phyloP scores from a whole-genome alignment of 2,113 vertebrate species.

The Miniopterus natalensis region DNA sequence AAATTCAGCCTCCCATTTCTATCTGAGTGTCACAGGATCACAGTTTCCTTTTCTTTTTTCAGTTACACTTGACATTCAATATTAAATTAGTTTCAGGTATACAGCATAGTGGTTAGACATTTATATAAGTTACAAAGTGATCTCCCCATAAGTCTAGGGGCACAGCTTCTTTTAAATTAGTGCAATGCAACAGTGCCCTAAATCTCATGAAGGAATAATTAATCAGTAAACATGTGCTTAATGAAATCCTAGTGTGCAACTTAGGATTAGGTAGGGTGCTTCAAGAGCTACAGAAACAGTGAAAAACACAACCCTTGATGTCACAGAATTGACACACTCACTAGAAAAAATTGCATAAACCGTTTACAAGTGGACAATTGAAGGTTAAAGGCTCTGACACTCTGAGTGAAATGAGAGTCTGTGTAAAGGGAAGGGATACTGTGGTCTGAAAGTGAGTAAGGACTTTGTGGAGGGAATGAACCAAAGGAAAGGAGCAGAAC shows the following conservation, averaged over 20 bases:
- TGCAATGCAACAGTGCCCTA: not conserved
- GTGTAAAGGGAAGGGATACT: not conserved
- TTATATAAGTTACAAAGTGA: not conserved
- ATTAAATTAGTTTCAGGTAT: not conserved
- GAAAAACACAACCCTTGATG: not conserved
- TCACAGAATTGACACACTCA: not conserved
- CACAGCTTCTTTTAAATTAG: not conserved
- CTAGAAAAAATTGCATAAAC: not conserved
- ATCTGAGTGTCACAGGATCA: not conserved
- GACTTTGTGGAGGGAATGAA: not conserved
- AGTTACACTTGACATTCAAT: not conserved
- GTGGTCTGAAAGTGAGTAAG: not conserved
- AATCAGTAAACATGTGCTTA: constrained; percentile 10
- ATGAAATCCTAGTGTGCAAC: not conserved
- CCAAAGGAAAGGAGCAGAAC: not conserved
- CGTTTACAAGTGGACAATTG: not conserved
- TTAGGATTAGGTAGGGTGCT: not conserved
- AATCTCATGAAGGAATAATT: constrained; percentile 3
- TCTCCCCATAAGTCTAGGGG: not conserved
- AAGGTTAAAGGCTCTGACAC: not conserved
- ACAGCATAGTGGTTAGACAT: not conserved
- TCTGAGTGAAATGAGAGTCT: not conserved
- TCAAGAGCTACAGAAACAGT: not conserved
- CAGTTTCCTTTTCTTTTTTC: not conserved
- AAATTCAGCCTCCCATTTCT: not conserved